Base-by-base conservation (phyloP, 2,888 invertebrate species). In the Hypselothyrea guttata region DNA sequence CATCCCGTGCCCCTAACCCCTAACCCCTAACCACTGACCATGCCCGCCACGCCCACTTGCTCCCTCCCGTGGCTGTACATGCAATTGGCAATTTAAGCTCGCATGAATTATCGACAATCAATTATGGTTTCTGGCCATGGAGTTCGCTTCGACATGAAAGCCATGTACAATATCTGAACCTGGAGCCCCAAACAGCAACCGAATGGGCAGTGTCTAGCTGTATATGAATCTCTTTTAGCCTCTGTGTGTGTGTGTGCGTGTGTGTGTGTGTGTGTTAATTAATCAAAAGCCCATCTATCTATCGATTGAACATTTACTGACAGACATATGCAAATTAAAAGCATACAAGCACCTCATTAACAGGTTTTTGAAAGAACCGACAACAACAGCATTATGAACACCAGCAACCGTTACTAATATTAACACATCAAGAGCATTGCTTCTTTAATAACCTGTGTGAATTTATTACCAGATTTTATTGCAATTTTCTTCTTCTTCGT, bases 61-160 rank as follows among this genome's bases (percentile, higher is more conserved):
- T 11, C 8, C 3, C 8, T 11, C 7, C 41, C 42, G 27, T 27
- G 28, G 27, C 48, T 40, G 51, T 62, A 51, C 67, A 68, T 73
- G 76, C 78, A 86, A 87, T 87, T 87, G 87, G 84, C 87, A 87
- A 87, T 87, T 87, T 87, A 82, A 86, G 87, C 84, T 86, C 86
- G 87, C 87, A 87, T 87, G 87, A 87, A 87, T 87, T 81, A 82
- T 82, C 82, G 82, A 83, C 81, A 82, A 82, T 83, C 82, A 82
- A 83, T 83, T 82, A 83, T 76, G 81, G 82, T 77, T 82, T 78
- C 78, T 77, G 77, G 75, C 74, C 65, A 75, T 75, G 70, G 52
- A 55, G 64, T 41, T 56, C 38, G 27, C 46, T 41, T 53, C 46
- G 33, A 44, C 40, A 41, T 12, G 46, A 51, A 49, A 52, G 37